These are phyloP conservation scores for Agrenia bidenticulata DNA, from an alignment of 2,888 invertebrate genomes.

Conservation along the genomic window DNA sequence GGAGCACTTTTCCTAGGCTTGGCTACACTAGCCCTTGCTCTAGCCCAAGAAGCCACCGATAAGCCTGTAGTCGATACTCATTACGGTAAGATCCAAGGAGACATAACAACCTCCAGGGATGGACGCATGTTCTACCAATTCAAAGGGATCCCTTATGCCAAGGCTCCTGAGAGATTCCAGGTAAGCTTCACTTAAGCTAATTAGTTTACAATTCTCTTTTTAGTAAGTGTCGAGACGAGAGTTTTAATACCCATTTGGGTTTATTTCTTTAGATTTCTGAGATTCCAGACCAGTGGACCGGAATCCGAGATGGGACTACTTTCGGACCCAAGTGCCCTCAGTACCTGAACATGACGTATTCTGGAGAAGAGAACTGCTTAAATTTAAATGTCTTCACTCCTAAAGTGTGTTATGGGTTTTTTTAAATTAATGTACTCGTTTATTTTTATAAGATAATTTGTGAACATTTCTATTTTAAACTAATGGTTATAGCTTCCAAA, in stretches of 20 bases:
- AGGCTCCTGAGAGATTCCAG: slow-evolving; percentile 35
- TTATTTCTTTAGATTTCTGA: slow-evolving; percentile 26
- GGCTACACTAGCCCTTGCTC: neutral
- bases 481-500: slow-evolving; percentile 25
- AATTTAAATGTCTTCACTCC: slow-evolving; percentile 42
- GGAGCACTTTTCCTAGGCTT: neutral
- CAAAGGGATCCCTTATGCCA: slow-evolving; percentile 37
- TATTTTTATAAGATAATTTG: too few species aligned
- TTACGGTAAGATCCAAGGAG: slow-evolving; percentile 30
- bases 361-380: slow-evolving; percentile 44
- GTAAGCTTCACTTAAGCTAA: too few species aligned
- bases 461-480: too few species aligned
- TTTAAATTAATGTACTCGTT: neutral
- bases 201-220: neutral
- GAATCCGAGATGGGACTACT: slow-evolving; percentile 30
- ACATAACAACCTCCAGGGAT: slow-evolving; percentile 23
- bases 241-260: too few species aligned
- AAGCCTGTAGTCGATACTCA: slow-evolving; percentile 26
- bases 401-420: slow-evolving; percentile 18
- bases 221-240: too few species aligned
- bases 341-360: slow-evolving; percentile 15
- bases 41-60: neutral
- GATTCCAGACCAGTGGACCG: slow-evolving; percentile 40
- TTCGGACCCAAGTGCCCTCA: slow-evolving; percentile 36
- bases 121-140: slow-evolving; percentile 37